Percentiles rank a stretch among this genome's conserved stretches.
Evolutionary conservation across 2,113 vertebrate species (phyloP).

Genomic region (Tringa solitaria): DNA sequence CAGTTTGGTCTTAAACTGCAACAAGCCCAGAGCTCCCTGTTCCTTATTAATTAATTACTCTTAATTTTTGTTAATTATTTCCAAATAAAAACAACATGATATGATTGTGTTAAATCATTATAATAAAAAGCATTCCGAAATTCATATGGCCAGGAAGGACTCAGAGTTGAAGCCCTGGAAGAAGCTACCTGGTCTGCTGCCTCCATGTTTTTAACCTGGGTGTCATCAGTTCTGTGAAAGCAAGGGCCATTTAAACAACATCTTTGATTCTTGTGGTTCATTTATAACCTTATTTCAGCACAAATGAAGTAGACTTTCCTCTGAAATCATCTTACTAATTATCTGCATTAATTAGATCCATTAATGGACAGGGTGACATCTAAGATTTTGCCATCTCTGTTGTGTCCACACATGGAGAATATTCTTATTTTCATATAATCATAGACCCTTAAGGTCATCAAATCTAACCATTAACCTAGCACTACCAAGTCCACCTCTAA

Average conservation of each 20-base stretch:
- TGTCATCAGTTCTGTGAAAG: background rate
- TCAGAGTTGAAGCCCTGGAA: background rate
- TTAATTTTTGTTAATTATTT: background rate
- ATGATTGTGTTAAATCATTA: background rate
- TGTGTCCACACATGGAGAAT: background rate
- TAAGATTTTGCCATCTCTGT: background rate
- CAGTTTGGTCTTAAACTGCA: background rate
- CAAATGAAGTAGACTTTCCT: background rate
- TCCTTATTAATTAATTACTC: background rate
- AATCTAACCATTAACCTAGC: background rate
- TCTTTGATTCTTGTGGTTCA: background rate
- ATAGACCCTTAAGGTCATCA: background rate
- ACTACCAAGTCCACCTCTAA: background rate
- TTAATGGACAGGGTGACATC: background rate
- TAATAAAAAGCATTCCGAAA: background rate
- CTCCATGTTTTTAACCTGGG: background rate
- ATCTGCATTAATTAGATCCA: background rate
- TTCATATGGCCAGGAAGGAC: background rate
- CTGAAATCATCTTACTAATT: background rate
- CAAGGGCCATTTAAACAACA: background rate
- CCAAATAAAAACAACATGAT: background rate
- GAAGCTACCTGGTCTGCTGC: background rate
- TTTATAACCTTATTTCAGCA: background rate
- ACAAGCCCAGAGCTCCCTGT: background rate
- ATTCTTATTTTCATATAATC: background rate